These are phyloP conservation scores for Escarpia spicata DNA, from an alignment of 2,888 invertebrate genomes.

Conservation along the genomic window DNA sequence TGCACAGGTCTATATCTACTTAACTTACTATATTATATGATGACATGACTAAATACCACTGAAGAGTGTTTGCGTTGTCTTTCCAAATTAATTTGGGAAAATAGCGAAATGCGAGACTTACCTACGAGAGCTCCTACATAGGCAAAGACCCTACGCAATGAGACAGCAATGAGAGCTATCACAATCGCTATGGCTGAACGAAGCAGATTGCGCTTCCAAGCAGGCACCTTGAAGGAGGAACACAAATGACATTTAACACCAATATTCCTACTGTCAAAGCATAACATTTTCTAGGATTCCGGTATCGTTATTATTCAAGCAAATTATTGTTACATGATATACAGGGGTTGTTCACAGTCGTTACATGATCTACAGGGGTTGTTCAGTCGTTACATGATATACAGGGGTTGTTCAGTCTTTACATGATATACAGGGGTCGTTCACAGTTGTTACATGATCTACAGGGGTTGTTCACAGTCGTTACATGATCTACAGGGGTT, in stretches of 20 bases:
- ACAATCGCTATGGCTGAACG: not conserved
- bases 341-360: no score
- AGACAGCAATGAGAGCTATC: not conserved
- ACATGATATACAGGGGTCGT: not conserved
- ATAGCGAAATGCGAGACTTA: not conserved
- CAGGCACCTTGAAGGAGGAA: not conserved
- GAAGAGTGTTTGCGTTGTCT: not conserved
- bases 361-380: no score
- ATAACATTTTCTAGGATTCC: not conserved
- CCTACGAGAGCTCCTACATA: slow-evolving; percentile 18
- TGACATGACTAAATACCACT: not conserved
- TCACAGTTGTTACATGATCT: no score
- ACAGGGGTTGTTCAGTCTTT: not conserved
- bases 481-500: not conserved
- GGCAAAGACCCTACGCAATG: slow-evolving; percentile 5
- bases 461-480: not conserved
- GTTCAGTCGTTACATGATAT: no score
- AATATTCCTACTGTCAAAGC: not conserved
- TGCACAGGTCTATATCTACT: no score
- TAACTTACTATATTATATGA: no score
- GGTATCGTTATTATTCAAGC: not conserved
- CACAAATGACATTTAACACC: not conserved
- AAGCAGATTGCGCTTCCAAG: slow-evolving; percentile 21
- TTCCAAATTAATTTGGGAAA: not conserved
- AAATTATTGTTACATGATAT: not conserved